Evolutionary conservation across 1,140 invertebrate genomes (phyloP), one percentile per base, ranked within the genome.

Genomic region (Brachionus koreanus): DNA sequence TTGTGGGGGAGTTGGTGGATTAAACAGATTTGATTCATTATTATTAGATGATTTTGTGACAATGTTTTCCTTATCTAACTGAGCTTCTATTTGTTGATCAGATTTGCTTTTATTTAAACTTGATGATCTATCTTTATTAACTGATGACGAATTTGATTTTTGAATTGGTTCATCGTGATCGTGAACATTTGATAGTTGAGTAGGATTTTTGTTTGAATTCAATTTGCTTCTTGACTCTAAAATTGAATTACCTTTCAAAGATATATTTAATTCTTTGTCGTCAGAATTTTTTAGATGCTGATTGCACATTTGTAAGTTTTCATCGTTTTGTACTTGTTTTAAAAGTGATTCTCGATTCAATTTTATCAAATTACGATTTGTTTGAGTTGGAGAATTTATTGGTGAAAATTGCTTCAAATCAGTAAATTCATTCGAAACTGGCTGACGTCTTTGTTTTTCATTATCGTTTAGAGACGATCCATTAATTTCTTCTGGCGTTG

Each of bases 371-470:
- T 37, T 69, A 9, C 65, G 29, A 69, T 35, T 69, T 37, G 65
- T 69, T 7, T 39, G 10, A 37, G 65, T 39, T 7, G 65, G 65
- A 3, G 65, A 69, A 5, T 37, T 39, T 10, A 69, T 69, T n/a
- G 65, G 65, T 46, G 69, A 74, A 2, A 25, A 12, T 35, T 13
- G 33, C 1, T 74, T 33, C n/a, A 74, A 46, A 74, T 74, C 43
- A 25, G 9, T 74, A 2, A 25, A 46, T 33, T 74, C 69, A 13
- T 46, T 46, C 19, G 23, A 10, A 2, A 49, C 10, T 3, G 19
- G 12, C 19, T 74, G 69, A 25, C 69, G 69, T 46, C 69, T 43
- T 49, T 43, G 37, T 33, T 74, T 74, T 74, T 74, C 69, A 46
- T 74, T 74, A 13, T 69, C 65, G 9, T 57, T 13, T 19, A 57